Evolutionary conservation across 2,113 vertebrate species (phyloP), one percentile per base, ranked within the genome.

Genomic region (Alethe diademata): DNA sequence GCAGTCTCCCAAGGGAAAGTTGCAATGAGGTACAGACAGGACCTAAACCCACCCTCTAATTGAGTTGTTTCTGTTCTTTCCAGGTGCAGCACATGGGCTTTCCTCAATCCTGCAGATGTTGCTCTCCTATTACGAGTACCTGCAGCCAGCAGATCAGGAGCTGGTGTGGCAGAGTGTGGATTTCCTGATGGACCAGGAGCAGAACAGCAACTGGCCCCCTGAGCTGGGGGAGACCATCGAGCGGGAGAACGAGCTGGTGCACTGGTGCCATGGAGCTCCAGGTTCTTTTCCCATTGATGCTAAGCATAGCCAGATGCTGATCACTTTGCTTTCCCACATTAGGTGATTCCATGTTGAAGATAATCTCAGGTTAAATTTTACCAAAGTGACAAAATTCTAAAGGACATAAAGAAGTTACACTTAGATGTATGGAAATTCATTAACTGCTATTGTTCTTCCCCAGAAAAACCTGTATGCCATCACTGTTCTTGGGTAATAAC

Each of bases 241-340:
- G 96, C 94, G 98, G 70, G 98, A 99, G 95, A 99, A 99, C 8
- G 98, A 99, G 81, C 97, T 99, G 90, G 98, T 99, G 19, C 98
- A 99, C 95, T 99, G 99, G 99, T 99, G 99, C 93, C 99, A 99
- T 8, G 98, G 98, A 35, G 98, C 99, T 85, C 98, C 98, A 91
- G 99, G 99, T 99, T 92, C 95, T 86, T 78, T 86, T 88, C 28
- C 51, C 24, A 23, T 33, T 94, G 78, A 80, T 94, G 33, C 61
- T 95, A 7, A 91, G 20, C 79, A 31, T 43, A 85, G 48, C 48
- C 93, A 85, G 33, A 83, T 90, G 51, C 47, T 80, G 76, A 75
- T 73, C 36, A 19, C 50, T 8, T 45, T 94, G 50, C 25, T 89
- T 94, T 94, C 48, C 42, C 35, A 45, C 4, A 3, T 51, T 95